Conservation (phyloP, 2,797 vertebrate genomes). For the Dromococcyx pavoninus region DNA sequence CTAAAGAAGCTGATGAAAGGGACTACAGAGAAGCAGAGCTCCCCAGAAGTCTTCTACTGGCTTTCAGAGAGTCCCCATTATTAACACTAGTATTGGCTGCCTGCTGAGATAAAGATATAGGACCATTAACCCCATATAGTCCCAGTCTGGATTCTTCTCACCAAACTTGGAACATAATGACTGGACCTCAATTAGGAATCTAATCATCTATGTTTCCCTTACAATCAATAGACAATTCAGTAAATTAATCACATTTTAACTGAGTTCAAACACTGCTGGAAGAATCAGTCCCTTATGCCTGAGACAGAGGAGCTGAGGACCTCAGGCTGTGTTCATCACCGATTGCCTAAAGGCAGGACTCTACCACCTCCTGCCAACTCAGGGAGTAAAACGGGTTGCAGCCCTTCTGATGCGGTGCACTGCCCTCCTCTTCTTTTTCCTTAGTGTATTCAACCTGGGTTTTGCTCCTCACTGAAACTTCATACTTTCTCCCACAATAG, state of each 20-base stretch:
- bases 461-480: not conserved
- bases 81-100: not conserved
- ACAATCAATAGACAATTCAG: not conserved
- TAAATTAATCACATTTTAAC: not conserved
- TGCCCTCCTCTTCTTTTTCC: not conserved
- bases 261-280: not conserved
- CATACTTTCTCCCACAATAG: not conserved
- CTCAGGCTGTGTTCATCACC: accelerated
- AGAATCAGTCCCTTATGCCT: not conserved
- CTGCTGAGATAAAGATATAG: conserved; percentile 16
- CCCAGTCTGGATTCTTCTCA: not conserved
- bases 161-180: not conserved
- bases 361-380: not conserved
- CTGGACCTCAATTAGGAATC: not conserved
- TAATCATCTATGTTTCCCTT: not conserved
- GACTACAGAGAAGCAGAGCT: not conserved
- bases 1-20: conserved; percentile 36
- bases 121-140: conserved; percentile 14
- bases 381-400: not conserved
- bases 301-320: not conserved
- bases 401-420: not conserved
- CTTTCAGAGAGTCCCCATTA: not conserved
- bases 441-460: not conserved
- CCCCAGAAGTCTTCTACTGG: conserved; percentile 6
- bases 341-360: not conserved